Evolutionary conservation across 1,140 invertebrate genomes (phyloP), one percentile per base, ranked within the genome.

Genomic region (Formica exsecta): DNA sequence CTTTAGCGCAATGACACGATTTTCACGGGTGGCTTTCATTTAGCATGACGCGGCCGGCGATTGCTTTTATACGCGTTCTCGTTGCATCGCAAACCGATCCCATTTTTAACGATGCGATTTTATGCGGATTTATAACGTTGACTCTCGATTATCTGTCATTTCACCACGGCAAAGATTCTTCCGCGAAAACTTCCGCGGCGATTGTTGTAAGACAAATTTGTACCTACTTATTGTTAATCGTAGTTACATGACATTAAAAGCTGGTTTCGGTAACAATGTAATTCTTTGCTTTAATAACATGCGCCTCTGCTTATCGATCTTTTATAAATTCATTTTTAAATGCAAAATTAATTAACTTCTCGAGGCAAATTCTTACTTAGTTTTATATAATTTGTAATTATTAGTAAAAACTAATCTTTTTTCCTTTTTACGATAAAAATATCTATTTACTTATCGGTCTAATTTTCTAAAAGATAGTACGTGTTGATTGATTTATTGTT

Each of bases 11-110:
- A 83, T 71, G 77, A 80, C 65, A 80, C 41, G 38, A 83, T 83
- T 83, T 83, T 83, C 79, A 83, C 68, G 54, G 68, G 13, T 74
- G 22, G 57, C 68, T 81, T 73, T 81, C 79, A 81, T 81, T 73
- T 61, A 71, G 51, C 54, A 29, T 25, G 54, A 62, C 79, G 19
- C 54, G n/a, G n/a, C 36, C 54, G 36, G 79, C 25, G 57, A 25
- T 38, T 54, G 66, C 54, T 74, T 73, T 74, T 62, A 59, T 22
- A 66, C 79, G 25, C 54, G 71, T 83, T 83, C 79, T 48, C 68
- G 16, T 19, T 19, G 79, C 38, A 61, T 83, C 68, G 54, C 25
- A n/a, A 59, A 36, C 36, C 65, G 36, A 48, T 83, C 79, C 73
- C 68, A 48, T 74, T 83, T 81, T 74, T 36, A 48, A 62, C 79